Evolutionary conservation across 64 coral and sea anemone genomes (phyloP).

Genomic region (Montipora cactus): DNA sequence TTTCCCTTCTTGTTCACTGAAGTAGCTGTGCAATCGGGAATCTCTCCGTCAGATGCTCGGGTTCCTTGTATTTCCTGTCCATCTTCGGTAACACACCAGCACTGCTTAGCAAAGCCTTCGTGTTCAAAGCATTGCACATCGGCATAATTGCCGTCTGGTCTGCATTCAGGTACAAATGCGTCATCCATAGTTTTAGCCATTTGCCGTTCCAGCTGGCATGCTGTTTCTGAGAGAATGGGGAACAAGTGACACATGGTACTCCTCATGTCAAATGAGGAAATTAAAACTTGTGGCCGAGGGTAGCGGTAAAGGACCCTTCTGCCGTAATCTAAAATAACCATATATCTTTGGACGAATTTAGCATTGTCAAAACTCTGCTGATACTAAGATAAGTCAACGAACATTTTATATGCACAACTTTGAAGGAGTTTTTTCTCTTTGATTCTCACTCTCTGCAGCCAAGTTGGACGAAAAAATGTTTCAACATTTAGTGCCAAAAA

Average conservation of each 20-base stretch:
- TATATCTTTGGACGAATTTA: background rate
- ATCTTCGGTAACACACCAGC: slow-evolving; percentile 93
- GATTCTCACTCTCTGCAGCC: no score
- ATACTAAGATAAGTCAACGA: no score
- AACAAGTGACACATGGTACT: background rate
- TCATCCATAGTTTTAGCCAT: slow-evolving; percentile 80
- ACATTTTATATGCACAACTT: no score
- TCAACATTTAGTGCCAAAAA: no score
- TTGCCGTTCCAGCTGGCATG: slow-evolving; percentile 82
- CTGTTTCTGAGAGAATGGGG: slow-evolving; percentile 51
- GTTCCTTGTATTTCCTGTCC: slow-evolving; percentile 89
- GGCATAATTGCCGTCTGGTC: slow-evolving; percentile 68
- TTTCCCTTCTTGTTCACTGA: background rate
- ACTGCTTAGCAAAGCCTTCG: slow-evolving; percentile 64
- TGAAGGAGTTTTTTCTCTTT: no score
- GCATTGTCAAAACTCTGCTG: background rate
- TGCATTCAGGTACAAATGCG: slow-evolving; percentile 90
- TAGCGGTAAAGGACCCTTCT: background rate
- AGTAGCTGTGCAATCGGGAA: slow-evolving; percentile 3
- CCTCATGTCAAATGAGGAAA: background rate
- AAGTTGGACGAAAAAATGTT: no score
- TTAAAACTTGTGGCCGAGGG: no score
- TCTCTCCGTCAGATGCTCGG: slow-evolving; percentile 46
- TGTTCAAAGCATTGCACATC: slow-evolving; percentile 90
- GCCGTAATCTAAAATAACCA: background rate